phyloP scores from a whole-genome alignment of 2,888 invertebrate genomes.

The Acronicta psi region DNA sequence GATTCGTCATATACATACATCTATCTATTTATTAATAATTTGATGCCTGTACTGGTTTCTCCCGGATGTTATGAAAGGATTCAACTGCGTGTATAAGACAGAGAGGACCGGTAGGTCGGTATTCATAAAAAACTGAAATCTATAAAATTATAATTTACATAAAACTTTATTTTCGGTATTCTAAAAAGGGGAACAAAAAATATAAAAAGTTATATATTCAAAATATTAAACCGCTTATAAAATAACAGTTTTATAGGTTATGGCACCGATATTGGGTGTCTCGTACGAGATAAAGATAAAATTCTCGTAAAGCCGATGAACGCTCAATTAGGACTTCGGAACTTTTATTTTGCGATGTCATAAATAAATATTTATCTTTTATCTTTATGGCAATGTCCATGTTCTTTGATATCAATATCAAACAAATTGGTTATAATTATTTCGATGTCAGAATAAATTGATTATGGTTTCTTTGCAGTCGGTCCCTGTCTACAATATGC shows the following conservation, averaged over 20 bases:
- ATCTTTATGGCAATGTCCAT: conserved; percentile 11
- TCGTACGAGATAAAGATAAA: conserved; percentile 54
- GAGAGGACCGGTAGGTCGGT: too few relatives aligned
- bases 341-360: conserved; percentile 29
- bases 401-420: not conserved
- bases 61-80: conserved; percentile 4
- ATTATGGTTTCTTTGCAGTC: too few relatives aligned
- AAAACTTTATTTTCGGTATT: too few relatives aligned
- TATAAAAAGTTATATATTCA: conserved; percentile 8
- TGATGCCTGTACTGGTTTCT: conserved; percentile 2
- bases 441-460: too few relatives aligned
- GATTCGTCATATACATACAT: conserved; percentile 13
- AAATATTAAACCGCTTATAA: conserved; percentile 22
- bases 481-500: too few relatives aligned
- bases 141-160: too few relatives aligned
- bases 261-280: conserved; percentile 50
- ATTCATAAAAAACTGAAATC: too few relatives aligned
- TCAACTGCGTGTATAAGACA: not conserved
- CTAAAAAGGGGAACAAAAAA: conserved; percentile 1
- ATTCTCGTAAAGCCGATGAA: conserved; percentile 56
- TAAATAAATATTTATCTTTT: conserved; percentile 13
- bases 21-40: conserved; percentile 8
- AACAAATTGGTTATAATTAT: too few relatives aligned
- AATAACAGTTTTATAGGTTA: conserved; percentile 46
- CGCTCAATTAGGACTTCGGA: conserved; percentile 53